Percentiles rank a stretch among this genome's conserved stretches.
Evolutionary conservation across 2,113 vertebrate species (phyloP).

Genomic region (Rafetus swinhoei): DNA sequence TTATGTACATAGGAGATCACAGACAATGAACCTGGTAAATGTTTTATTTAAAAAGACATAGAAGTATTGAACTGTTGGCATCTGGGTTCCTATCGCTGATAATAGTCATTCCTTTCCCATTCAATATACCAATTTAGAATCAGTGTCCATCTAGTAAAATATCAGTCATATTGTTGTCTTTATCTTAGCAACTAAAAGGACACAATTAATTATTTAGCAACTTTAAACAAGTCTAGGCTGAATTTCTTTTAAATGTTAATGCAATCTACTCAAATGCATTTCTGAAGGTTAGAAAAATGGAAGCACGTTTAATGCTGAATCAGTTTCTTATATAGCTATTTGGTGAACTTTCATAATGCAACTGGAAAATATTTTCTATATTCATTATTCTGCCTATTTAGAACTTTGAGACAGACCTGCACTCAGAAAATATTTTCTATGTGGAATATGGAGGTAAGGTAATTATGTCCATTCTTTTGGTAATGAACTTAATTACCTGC

Average conservation of each 20-base stretch:
- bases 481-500: not conserved
- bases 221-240: constrained; percentile 21
- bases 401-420: not conserved
- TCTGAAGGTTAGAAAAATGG: constrained; percentile 22
- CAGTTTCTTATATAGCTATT: not conserved
- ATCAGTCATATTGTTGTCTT: constrained; percentile 4
- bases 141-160: constrained; percentile 23
- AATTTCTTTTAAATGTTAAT: constrained; percentile 52
- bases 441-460: not conserved
- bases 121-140: not conserved
- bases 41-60: not conserved
- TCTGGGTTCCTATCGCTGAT: not conserved
- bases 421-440: not conserved
- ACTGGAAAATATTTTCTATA: not conserved
- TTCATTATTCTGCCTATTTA: not conserved
- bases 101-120: not conserved
- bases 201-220: constrained; percentile 47
- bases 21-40: not conserved
- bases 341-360: not conserved
- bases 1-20: not conserved
- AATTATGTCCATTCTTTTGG: not conserved
- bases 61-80: not conserved
- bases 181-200: constrained; percentile 16
- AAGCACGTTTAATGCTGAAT: not conserved
- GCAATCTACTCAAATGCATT: constrained; percentile 29